Evolutionary conservation across 2,797 vertebrate species (phyloP).

Genomic region (Tarsius wallacei): DNA sequence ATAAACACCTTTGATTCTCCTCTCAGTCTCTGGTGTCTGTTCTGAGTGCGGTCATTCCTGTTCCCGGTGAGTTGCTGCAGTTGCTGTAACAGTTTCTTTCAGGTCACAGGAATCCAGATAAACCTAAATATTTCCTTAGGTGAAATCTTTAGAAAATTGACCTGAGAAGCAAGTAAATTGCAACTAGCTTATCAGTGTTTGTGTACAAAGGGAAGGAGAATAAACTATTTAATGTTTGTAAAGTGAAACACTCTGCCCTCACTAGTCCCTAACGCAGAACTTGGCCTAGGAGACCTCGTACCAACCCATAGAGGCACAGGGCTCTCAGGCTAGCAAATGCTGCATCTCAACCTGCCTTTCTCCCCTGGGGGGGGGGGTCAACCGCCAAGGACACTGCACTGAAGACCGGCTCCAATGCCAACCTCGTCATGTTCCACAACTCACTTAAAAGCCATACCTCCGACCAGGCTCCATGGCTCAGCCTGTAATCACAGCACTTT

Average conservation of each 20-base stretch:
- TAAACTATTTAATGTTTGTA: not conserved
- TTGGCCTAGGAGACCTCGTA: not conserved
- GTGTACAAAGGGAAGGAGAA: not conserved
- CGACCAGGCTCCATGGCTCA: too few species aligned
- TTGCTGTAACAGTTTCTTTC: too few species aligned
- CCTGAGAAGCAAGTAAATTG: not conserved
- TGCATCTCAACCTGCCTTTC: accelerated
- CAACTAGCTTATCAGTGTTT: too few species aligned
- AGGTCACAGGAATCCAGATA: not conserved
- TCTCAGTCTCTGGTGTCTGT: too few species aligned
- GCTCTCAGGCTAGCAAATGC: accelerated
- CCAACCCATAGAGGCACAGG: accelerated
- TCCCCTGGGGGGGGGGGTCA: conserved; percentile 43
- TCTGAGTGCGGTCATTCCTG: too few species aligned
- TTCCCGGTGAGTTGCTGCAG: too few species aligned
- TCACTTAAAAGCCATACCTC: not conserved
- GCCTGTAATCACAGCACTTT: too few species aligned
- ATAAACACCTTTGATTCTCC: too few species aligned
- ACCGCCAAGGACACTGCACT: conserved; percentile 70
- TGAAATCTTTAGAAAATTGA: not conserved
- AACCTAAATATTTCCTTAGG: not conserved
- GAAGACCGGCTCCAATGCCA: not conserved
- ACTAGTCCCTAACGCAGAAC: not conserved
- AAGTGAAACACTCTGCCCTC: not conserved
- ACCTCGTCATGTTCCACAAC: conserved; percentile 38